phyloP scores from a whole-genome alignment of 2,113 vertebrate genomes.

The Phalacrocorax pelagicus region DNA sequence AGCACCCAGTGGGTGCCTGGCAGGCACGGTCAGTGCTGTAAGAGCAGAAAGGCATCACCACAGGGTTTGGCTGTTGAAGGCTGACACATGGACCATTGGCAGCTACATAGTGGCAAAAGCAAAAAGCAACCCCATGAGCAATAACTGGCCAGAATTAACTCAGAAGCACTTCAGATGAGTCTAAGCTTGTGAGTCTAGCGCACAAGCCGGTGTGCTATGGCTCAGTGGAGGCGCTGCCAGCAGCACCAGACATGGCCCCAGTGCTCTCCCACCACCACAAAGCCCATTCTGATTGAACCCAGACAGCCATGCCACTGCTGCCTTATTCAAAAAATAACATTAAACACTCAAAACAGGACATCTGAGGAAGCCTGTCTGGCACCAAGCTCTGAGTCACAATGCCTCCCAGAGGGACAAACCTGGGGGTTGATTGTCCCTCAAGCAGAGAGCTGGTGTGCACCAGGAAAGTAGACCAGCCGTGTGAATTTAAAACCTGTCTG shows the following conservation, averaged over 20 bases:
- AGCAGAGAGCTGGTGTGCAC: not conserved
- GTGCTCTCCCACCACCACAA: not conserved
- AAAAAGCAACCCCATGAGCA: not conserved
- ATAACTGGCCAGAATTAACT: not conserved
- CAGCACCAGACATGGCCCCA: not conserved
- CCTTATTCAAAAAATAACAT: conserved; percentile 17
- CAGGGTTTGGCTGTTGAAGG: accelerated
- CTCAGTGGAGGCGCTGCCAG: accelerated
- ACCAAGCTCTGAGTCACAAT: not conserved
- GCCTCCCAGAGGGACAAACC: not conserved
- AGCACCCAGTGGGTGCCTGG: not conserved
- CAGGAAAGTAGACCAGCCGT: accelerated
- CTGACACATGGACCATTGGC: accelerated
- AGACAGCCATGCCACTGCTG: not conserved
- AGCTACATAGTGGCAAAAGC: not conserved
- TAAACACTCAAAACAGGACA: not conserved
- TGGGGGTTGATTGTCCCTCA: not conserved
- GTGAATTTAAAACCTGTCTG: not conserved
- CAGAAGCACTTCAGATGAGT: accelerated
- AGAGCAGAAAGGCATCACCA: accelerated
- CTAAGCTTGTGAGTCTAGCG: not conserved
- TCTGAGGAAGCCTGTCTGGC: not conserved
- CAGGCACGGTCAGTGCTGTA: not conserved
- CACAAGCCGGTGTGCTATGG: accelerated
- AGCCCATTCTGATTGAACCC: not conserved